Base-by-base conservation (phyloP, 1,140 invertebrate genomes). In the Micrasema longulum region DNA sequence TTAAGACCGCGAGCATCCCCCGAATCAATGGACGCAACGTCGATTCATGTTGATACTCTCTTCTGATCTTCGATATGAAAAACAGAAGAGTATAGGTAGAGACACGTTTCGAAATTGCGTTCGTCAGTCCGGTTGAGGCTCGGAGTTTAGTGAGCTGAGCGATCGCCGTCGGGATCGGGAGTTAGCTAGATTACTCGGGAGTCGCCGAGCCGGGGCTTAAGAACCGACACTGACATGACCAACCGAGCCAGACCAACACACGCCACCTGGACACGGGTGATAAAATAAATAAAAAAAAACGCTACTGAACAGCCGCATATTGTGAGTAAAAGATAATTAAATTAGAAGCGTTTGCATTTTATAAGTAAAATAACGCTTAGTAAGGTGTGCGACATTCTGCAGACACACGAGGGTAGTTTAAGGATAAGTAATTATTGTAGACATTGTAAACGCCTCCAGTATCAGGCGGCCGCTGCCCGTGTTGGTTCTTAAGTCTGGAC, bases 131-230 rank as follows among this genome's bases (percentile, higher is more conserved):
- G 48, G 41, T 14, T 11, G 60, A 47, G 23, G 60, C 43, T 36
- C 60, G 38, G 60, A 41, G 18, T 35, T n/a, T 22, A 20, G 64
- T 60, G 53, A 72, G 60, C 65, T 62, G 72, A 69, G 20, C 68
- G 62, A 71, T 74, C 53, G 73, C 73, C 73, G 45, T 60, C 50
- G 74, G 74, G 74, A 75, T 72, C 70, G 60, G 67, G 70, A 75
- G 65, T 50, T 53, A 45, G 62, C 65, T 66, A 66, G 60, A 75
- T 75, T 71, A 75, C 74, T 75, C 74, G 74, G 74, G 74, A 75
- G 74, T 72, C 74, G 74, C 74, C 69, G 70, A 75, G 65, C 55
- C 65, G 60, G 52, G 69, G 69, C 72, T 64, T 74, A 75, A 75
- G 67, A 72, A 69, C 69, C 65, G 63, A 72, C 70, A 75, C 74